Percentiles rank a stretch among this genome's conserved stretches.
These are phyloP conservation scores for Craseonycteris thonglongyai DNA, from an alignment of 2,113 vertebrate species.

Conservation along the genomic window DNA sequence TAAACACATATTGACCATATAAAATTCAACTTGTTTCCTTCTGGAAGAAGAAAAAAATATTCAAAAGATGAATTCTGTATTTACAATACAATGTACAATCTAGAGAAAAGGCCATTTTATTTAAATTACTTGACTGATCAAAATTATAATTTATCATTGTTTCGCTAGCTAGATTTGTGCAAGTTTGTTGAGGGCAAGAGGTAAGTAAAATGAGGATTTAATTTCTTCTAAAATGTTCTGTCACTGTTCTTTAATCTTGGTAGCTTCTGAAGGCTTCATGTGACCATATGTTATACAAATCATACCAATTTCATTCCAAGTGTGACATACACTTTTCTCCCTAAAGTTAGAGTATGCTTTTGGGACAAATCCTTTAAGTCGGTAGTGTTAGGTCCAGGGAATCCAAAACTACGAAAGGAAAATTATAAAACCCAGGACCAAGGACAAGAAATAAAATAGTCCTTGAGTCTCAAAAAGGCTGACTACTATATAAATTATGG, in stretches of 20 bases:
- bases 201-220: neutral
- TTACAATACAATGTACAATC: slow-evolving; percentile 29
- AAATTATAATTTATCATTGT: slow-evolving; percentile 45
- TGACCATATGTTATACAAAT: neutral
- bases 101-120: slow-evolving; percentile 9
- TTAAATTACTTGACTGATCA: slow-evolving; percentile 36
- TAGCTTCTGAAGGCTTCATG: neutral
- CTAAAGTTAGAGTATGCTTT: neutral
- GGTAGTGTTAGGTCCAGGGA: too few relatives aligned
- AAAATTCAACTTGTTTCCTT: slow-evolving; percentile 44
- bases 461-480: too few relatives aligned
- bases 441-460: too few relatives aligned
- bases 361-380: neutral
- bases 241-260: neutral
- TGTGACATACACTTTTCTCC: neutral
- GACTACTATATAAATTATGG: too few relatives aligned
- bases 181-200: too few relatives aligned
- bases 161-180: too few relatives aligned
- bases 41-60: slow-evolving; percentile 18
- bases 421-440: too few relatives aligned
- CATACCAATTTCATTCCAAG: neutral
- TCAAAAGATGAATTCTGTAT: slow-evolving; percentile 14
- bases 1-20: slow-evolving; percentile 29
- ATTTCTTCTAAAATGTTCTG: neutral
- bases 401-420: too few relatives aligned